A percentile compares a stretch with the other conserved stretches of the same genome.
Evolutionary conservation across 2,888 invertebrate genomes (phyloP).

Genomic region (Perdita meconis): DNA sequence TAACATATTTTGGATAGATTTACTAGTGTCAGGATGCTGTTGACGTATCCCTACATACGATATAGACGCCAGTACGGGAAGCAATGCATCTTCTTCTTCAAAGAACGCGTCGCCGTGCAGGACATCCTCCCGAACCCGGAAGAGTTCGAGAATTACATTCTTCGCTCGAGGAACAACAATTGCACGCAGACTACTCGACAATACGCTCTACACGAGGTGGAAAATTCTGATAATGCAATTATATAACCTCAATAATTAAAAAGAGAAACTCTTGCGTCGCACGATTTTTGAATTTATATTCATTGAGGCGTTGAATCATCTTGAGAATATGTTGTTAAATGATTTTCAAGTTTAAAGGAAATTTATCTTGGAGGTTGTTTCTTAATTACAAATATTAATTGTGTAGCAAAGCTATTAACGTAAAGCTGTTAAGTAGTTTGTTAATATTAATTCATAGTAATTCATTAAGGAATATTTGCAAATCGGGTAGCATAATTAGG

Average conservation of each 20-base stretch:
- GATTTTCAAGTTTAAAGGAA: too few species aligned
- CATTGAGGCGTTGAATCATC: too few species aligned
- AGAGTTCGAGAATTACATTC: slow-evolving; percentile 87
- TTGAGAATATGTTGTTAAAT: too few species aligned
- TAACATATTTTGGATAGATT: background rate
- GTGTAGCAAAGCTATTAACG: too few species aligned
- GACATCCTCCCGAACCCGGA: slow-evolving; percentile 84
- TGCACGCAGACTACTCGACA: slow-evolving; percentile 87
- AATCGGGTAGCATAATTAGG: too few species aligned
- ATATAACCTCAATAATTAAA: slow-evolving; percentile 7
- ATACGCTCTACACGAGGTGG: slow-evolving; percentile 88
- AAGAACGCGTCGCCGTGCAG: slow-evolving; percentile 83
- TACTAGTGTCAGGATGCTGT: slow-evolving; percentile 81
- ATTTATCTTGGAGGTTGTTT: too few species aligned
- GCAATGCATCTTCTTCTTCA: slow-evolving; percentile 89
- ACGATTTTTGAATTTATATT: too few species aligned
- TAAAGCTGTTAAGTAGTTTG: too few species aligned
- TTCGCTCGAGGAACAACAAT: slow-evolving; percentile 87
- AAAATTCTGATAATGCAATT: slow-evolving; percentile 68
- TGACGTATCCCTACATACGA: slow-evolving; percentile 87
- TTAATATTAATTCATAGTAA: too few species aligned
- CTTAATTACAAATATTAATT: too few species aligned
- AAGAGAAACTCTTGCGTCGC: too few species aligned
- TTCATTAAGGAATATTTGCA: too few species aligned
- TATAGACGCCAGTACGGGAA: slow-evolving; percentile 90